Conservation (phyloP, 1,140 invertebrate species). For the Steinernema khuongi region DNA sequence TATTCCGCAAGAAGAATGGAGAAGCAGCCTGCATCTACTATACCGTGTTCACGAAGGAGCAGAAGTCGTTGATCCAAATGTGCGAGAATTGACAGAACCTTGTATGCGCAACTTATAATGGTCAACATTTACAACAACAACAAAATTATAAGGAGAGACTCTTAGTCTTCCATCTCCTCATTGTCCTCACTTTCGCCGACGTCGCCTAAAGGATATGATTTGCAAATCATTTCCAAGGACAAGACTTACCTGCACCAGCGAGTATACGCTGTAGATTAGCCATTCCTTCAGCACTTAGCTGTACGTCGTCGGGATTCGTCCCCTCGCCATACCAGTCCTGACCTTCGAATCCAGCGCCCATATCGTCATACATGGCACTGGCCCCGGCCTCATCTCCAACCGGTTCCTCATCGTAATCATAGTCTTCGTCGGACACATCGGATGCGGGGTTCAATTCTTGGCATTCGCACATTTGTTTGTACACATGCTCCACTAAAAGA, state of each 20-base stretch:
- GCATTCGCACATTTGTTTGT: slow-evolving; percentile 69
- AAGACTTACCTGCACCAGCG: slow-evolving; percentile 12
- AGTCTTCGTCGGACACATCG: slow-evolving; percentile 60
- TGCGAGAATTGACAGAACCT: no score
- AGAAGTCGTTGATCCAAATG: not conserved
- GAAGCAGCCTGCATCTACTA: not conserved
- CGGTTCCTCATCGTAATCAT: slow-evolving; percentile 15
- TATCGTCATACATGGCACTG: not conserved
- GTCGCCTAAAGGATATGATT: not conserved
- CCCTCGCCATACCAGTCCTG: not conserved
- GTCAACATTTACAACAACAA: not conserved
- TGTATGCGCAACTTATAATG: no score
- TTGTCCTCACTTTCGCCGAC: no score
- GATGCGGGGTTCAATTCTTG: slow-evolving; percentile 69
- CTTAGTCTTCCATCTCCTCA: not conserved
- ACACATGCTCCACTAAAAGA: slow-evolving; percentile 66
- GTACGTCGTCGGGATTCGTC: slow-evolving; percentile 22
- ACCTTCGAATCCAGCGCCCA: not conserved
- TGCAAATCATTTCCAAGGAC: not conserved
- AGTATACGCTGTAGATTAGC: slow-evolving; percentile 36
- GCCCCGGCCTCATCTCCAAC: slow-evolving; percentile 11
- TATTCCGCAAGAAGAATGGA: not conserved
- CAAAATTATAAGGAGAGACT: not conserved
- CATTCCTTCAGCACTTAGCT: slow-evolving; percentile 30
- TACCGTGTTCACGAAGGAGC: not conserved